phyloP scores from a whole-genome alignment of 53 echinoderm and acorn worm genomes.

The Paelopatides confundens region DNA sequence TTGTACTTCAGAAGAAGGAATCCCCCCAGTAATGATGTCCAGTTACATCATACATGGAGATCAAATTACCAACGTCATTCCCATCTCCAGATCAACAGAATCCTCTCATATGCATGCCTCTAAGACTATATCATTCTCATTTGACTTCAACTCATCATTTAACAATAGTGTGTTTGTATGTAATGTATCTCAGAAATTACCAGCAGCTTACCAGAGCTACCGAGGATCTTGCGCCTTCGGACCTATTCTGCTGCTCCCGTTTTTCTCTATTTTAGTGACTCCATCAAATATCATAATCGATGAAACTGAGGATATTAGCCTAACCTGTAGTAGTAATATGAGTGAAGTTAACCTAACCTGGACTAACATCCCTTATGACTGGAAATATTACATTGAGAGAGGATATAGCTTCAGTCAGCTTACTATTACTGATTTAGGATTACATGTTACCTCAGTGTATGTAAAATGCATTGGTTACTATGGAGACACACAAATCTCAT shows the following conservation, averaged over 20 bases:
- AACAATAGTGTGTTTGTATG: constrained; percentile 10
- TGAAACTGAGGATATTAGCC: background rate
- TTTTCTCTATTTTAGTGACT: background rate
- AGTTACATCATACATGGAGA: background rate
- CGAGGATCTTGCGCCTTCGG: constrained; percentile 13
- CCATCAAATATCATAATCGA: background rate
- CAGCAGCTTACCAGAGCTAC: background rate
- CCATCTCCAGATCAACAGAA: background rate
- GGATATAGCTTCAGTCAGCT: background rate
- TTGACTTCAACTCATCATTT: background rate
- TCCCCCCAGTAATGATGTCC: background rate
- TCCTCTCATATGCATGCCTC: background rate
- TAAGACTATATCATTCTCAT: background rate
- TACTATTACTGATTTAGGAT: background rate
- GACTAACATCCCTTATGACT: background rate
- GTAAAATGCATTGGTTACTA: background rate
- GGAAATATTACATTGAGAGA: background rate
- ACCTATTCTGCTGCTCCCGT: background rate
- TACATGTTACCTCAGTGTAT: background rate
- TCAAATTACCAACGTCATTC: background rate
- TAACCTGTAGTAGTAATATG: background rate
- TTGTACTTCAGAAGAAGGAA: constrained; percentile 14
- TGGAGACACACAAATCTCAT: background rate
- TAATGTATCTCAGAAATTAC: constrained; percentile 18
- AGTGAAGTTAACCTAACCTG: background rate